A percentile compares a stretch with the other conserved stretches of the same genome.
Evolutionary conservation across 2,888 invertebrate species (phyloP).

Genomic region (Epistrophe grossulariae): DNA sequence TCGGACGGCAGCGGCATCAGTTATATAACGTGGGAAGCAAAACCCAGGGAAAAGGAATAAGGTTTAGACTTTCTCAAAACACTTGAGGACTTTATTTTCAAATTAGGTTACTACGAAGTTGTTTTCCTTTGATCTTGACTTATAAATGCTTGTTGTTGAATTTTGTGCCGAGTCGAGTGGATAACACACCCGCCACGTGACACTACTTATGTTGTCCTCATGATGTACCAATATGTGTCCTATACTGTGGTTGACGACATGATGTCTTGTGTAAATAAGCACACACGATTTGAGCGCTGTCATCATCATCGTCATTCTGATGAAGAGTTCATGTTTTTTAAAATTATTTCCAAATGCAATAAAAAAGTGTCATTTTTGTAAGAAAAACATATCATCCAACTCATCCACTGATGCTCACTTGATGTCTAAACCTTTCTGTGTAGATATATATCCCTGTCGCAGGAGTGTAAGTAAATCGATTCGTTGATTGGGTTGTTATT

Average conservation of each 20-base stretch:
- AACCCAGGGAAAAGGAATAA: not conserved
- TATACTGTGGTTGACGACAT: constrained; percentile 19
- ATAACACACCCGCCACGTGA: constrained; percentile 62
- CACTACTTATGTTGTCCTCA: constrained; percentile 59
- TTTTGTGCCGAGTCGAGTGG: constrained; percentile 59
- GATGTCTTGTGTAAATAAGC: constrained; percentile 59
- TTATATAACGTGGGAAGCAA: constrained; percentile 49
- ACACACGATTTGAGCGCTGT: constrained; percentile 54
- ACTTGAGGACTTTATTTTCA: constrained; percentile 65
- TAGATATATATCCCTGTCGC: not conserved
- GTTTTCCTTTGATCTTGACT: constrained; percentile 78
- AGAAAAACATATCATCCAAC: constrained; percentile 7
- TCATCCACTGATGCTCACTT: constrained; percentile 26
- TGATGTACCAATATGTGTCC: not conserved
- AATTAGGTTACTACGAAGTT: constrained; percentile 74
- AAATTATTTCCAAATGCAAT: constrained; percentile 26
- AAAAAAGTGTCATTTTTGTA: constrained; percentile 14
- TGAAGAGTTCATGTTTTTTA: constrained; percentile 29
- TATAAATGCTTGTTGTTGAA: constrained; percentile 60
- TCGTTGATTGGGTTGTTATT: constrained; percentile 31
- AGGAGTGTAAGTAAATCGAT: constrained; percentile 43
- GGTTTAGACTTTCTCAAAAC: constrained; percentile 31
- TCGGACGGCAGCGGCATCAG: not conserved
- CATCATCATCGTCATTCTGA: constrained; percentile 1
- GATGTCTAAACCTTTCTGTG: not conserved